phyloP scores from a whole-genome alignment of 2,113 vertebrate genomes.

The Vireo altiloquus region DNA sequence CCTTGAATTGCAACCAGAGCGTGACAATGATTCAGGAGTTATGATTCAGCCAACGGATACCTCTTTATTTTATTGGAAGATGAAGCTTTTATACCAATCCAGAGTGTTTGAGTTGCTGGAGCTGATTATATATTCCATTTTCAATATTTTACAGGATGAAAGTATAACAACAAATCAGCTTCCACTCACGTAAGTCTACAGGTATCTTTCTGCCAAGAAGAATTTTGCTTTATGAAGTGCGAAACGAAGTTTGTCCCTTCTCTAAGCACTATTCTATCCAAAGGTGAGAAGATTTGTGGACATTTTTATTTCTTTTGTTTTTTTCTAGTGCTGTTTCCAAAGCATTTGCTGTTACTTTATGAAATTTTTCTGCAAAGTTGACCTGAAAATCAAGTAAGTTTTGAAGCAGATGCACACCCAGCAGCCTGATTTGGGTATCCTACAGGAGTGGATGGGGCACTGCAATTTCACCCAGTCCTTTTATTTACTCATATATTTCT shows the following conservation, averaged over 20 bases:
- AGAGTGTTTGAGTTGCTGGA: not conserved
- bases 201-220: not conserved
- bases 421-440: not conserved
- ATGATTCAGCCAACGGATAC: not conserved
- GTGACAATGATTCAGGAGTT: not conserved
- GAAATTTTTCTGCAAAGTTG: not conserved
- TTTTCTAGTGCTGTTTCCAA: not conserved
- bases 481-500: not conserved
- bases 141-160: not conserved
- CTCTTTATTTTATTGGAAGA: not conserved
- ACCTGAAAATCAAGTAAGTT: not conserved
- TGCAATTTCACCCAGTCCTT: not conserved
- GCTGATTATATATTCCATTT: not conserved
- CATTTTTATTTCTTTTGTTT: not conserved
- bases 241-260: not conserved
- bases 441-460: not conserved
- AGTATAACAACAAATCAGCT: not conserved
- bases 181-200: fast-evolving
- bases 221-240: not conserved
- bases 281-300: not conserved
- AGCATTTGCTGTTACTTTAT: not conserved
- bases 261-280: not conserved
- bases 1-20: not conserved
- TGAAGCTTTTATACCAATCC: not conserved
- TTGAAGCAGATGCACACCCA: not conserved